Percentiles rank a stretch among this genome's conserved stretches.
Conservation (phyloP, 2,113 vertebrate species). For the Callopanchax toddi region DNA sequence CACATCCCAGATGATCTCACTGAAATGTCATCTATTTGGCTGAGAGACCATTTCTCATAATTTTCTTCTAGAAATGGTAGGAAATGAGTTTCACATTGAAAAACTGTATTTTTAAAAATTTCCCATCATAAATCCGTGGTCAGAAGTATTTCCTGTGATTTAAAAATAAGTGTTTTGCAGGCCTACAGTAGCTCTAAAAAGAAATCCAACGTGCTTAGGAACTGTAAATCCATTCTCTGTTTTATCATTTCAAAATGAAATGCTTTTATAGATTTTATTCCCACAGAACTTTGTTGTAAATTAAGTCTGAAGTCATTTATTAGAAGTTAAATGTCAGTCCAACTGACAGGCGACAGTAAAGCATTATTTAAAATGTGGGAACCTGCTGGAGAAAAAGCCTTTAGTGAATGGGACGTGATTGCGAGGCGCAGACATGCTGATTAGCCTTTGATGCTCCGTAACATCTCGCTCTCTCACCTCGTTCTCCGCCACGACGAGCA, state of each 20-base stretch:
- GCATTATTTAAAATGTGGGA: slow-evolving; percentile 43
- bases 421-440: slow-evolving; percentile 60
- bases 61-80: too few species aligned
- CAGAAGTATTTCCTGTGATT: too few species aligned
- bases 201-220: too few species aligned
- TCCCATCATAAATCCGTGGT: slow-evolving; percentile 9
- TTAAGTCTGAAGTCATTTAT: slow-evolving; percentile 21
- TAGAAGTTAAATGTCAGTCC: slow-evolving; percentile 40
- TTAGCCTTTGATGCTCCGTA: slow-evolving; percentile 58
- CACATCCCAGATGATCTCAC: slow-evolving; percentile 47
- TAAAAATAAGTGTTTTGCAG: too few species aligned
- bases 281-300: background rate
- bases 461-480: slow-evolving; percentile 39
- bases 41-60: too few species aligned
- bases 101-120: too few species aligned
- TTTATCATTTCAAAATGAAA: too few species aligned
- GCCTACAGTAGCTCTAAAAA: too few species aligned
- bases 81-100: too few species aligned
- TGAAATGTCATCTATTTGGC: too few species aligned
- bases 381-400: slow-evolving; percentile 25
- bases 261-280: background rate
- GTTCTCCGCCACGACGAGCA: background rate
- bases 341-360: slow-evolving; percentile 40
- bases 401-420: slow-evolving; percentile 74
- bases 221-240: too few species aligned